These are phyloP conservation scores for Emesis furor DNA, from an alignment of 2,888 invertebrate species.

Conservation along the genomic window DNA sequence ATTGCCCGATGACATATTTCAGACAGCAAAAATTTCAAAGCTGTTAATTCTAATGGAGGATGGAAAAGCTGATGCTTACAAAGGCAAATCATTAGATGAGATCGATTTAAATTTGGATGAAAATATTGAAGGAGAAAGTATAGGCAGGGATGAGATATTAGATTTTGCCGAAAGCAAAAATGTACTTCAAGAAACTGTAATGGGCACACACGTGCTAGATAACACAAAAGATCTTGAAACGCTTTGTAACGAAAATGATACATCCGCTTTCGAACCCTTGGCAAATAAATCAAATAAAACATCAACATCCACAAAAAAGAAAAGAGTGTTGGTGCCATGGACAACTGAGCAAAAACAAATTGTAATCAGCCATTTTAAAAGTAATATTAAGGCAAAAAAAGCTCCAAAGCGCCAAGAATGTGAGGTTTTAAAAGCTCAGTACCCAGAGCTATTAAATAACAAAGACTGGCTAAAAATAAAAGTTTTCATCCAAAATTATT, in stretches of 20 bases:
- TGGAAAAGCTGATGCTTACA: conserved; percentile 74
- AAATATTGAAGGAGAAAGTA: conserved; percentile 59
- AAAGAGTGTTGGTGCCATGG: conserved; percentile 73
- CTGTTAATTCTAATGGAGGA: conserved; percentile 77
- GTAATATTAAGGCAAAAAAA: conserved; percentile 71
- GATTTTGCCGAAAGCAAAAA: conserved; percentile 39
- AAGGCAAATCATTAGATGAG: conserved; percentile 72
- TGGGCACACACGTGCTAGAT: conserved; percentile 8
- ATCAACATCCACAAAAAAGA: conserved; percentile 32
- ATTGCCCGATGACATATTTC: conserved; percentile 75
- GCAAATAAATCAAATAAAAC: too few relatives aligned
- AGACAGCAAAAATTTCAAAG: conserved; percentile 77
- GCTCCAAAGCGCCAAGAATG: conserved; percentile 74
- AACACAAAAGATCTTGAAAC: background rate
- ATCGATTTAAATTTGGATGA: conserved; percentile 74
- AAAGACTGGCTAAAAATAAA: conserved; percentile 77
- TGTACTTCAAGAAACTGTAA: background rate
- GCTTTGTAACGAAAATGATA: too few relatives aligned
- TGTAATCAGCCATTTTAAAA: conserved; percentile 61
- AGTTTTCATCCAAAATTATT: too few relatives aligned
- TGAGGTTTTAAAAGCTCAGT: conserved; percentile 58
- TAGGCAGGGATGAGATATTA: too few relatives aligned
- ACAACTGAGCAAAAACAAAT: conserved; percentile 71
- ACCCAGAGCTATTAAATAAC: conserved; percentile 66
- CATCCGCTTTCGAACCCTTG: too few relatives aligned